phyloP scores from a whole-genome alignment of 2,113 vertebrate genomes.

The Piprites chloris region DNA sequence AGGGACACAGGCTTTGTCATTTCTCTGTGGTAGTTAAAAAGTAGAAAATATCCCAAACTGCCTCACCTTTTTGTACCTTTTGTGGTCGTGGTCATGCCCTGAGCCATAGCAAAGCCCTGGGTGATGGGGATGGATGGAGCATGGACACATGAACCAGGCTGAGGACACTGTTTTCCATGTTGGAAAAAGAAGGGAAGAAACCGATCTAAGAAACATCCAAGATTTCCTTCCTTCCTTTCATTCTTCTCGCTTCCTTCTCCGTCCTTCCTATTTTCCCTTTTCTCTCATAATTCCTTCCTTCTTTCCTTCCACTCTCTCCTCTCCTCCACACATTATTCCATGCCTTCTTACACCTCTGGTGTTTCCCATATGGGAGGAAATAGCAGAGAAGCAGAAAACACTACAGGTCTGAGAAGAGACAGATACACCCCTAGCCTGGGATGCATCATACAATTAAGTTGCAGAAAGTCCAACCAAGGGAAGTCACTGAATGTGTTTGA shows the following conservation, averaged over 20 bases:
- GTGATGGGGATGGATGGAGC: not conserved
- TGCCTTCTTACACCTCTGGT: not conserved
- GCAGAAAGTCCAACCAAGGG: not conserved
- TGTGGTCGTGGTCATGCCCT: not conserved
- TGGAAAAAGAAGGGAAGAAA: not conserved
- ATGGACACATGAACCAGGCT: not conserved
- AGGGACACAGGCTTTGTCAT: not conserved
- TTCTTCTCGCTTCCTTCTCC: not conserved
- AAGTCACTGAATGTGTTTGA: not conserved
- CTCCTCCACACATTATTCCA: not conserved
- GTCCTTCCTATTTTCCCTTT: not conserved
- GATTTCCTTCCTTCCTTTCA: not conserved
- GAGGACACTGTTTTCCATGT: not conserved
- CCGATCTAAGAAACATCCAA: not conserved
- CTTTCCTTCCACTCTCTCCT: not conserved
- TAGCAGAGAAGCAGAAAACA: not conserved
- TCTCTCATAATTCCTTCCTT: not conserved
- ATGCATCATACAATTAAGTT: not conserved
- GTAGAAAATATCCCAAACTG: not conserved
- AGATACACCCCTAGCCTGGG: not conserved
- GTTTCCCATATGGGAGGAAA: not conserved
- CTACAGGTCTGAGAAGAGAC: not conserved
- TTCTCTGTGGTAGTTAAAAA: not conserved
- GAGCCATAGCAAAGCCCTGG: not conserved
- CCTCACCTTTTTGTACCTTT: not conserved